These are phyloP conservation scores for Keiferia lycopersicella DNA, from an alignment of 2,888 invertebrate genomes.

Conservation along the genomic window DNA sequence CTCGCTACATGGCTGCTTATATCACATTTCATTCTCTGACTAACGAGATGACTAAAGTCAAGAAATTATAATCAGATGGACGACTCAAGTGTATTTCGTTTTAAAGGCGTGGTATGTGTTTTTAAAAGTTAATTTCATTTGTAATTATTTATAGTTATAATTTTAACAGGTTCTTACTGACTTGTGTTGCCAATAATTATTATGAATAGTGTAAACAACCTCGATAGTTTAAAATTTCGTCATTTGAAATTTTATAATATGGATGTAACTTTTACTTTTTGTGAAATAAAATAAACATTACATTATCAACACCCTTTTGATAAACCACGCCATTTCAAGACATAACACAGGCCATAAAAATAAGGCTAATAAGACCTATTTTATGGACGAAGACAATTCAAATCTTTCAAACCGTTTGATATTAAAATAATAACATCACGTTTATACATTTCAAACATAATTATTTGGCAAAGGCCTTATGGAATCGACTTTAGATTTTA, in stretches of 20 bases:
- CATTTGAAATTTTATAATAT: no score
- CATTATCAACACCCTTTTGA: neutral
- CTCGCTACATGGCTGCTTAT: conserved; percentile 47
- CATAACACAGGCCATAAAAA: conserved; percentile 1
- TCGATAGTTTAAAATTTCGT: no score
- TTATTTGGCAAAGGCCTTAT: neutral
- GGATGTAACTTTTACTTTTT: no score
- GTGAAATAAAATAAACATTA: no score
- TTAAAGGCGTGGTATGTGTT: neutral
- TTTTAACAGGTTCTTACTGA: no score
- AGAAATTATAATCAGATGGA: conserved; percentile 44
- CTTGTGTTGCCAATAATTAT: no score
- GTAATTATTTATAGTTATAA: no score
- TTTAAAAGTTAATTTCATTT: no score
- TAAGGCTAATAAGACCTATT: neutral
- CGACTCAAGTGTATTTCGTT: conserved; percentile 31
- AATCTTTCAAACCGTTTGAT: neutral
- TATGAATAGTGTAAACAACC: no score
- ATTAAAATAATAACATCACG: neutral
- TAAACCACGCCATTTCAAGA: neutral
- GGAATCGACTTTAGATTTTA: no score
- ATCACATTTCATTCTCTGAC: conserved; percentile 53
- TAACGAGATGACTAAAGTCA: conserved; percentile 38
- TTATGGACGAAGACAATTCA: conserved; percentile 11
- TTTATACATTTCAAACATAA: neutral